Evolutionary conservation across 2,113 vertebrate genomes (phyloP), one percentile per base, ranked within the genome.

Genomic region (Aleadryas rufinucha): DNA sequence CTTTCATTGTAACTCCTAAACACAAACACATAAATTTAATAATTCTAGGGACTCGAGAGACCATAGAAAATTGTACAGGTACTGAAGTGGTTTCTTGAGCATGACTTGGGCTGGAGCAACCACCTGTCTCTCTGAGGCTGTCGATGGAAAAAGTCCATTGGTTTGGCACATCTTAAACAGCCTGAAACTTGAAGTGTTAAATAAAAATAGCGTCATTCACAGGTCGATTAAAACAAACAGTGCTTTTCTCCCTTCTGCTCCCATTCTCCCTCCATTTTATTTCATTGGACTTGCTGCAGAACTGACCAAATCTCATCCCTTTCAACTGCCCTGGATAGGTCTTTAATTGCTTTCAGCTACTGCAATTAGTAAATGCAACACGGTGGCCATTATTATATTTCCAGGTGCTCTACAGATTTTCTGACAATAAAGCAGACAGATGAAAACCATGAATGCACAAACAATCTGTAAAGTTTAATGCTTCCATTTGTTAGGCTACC

Each of bases 391-490:
- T 81, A 90, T 86, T 90, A 82, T 82, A 93, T 93, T 96, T 95
- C 69, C 83, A 89, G 83, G 77, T 92, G 76, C 90, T 92, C 65
- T 68, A 90, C 89, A 89, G 70, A 90, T 93, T 96, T 93, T 86
- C 88, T 93, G 88, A 79, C 77, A 86, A 75, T 79, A 93, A 93
- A 72, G 49, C 22, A 81, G 87, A 89, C 85, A 33, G 47, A 94
- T 77, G 65, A 90, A 97, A 95, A 65, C 69, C 61, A 69, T 3
- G 65, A 84, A 93, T 68, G 65, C 80, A 94, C 83, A 95, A 96
- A 88, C 91, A 92, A 90, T 74, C 79, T 72, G 92, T 57, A 75
- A 92, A 81, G 56, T 69, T 90, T 90, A 90, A 87, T 76, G 77
- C 53, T 93, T 81, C 77, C 69, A 84, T 78, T 95, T 22, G 21